Percentiles rank a stretch among this genome's conserved stretches.
These are phyloP conservation scores for Drosophila melanica DNA, from an alignment of 1,140 invertebrate genomes.

Conservation along the genomic window DNA sequence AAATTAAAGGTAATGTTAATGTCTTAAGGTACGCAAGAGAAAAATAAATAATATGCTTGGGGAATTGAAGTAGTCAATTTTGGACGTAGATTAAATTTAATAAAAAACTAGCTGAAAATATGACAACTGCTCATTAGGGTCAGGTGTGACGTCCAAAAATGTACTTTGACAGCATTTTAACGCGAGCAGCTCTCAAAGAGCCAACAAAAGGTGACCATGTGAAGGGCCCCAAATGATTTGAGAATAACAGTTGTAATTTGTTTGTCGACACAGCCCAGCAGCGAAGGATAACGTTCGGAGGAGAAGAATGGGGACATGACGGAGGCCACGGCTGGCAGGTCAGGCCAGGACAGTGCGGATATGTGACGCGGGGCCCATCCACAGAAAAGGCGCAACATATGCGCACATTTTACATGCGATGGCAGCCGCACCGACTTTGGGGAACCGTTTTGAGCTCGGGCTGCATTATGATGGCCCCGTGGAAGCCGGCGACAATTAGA, in stretches of 20 bases:
- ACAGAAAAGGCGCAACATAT: constrained; percentile 69
- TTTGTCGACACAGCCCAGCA: constrained; percentile 62
- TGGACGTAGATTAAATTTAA: background rate
- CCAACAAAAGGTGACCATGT: constrained; percentile 50
- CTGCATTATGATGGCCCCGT: constrained; percentile 61
- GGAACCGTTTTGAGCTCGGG: constrained; percentile 37
- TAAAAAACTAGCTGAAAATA: constrained; percentile 4
- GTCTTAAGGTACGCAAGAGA: too few relatives aligned
- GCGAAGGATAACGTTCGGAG: background rate
- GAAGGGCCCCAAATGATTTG: constrained; percentile 75
- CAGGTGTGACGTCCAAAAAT: background rate
- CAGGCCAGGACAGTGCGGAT: constrained; percentile 11
- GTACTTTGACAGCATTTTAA: constrained; percentile 10
- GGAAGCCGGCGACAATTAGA: constrained; percentile 67
- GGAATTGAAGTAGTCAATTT: too few relatives aligned
- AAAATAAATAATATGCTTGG: too few relatives aligned
- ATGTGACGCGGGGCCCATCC: constrained; percentile 15
- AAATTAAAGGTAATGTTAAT: too few relatives aligned
- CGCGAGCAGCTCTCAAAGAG: background rate
- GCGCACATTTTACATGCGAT: constrained; percentile 72
- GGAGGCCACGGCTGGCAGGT: constrained; percentile 34
- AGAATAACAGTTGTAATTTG: constrained; percentile 80
- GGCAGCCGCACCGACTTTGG: constrained; percentile 34
- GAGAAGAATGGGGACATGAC: background rate
- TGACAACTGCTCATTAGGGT: background rate